Evolutionary conservation across 2,888 invertebrate genomes (phyloP).

Genomic region (Volucella inflata): DNA sequence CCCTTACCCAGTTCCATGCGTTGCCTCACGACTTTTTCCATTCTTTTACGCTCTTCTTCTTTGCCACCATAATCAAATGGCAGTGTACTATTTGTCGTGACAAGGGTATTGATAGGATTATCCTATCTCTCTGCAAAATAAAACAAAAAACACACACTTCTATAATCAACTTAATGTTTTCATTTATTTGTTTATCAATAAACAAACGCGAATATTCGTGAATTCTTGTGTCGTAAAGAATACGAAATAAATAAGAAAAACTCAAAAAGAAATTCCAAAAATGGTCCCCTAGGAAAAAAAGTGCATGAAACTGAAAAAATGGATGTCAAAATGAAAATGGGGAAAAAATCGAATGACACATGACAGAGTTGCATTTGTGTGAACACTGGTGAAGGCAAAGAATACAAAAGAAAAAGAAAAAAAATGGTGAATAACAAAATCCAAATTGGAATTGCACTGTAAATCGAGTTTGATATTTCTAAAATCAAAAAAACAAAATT

Average conservation of each 20-base stretch:
- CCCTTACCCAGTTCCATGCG: slow-evolving; percentile 41
- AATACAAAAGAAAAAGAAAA: slow-evolving; percentile 19
- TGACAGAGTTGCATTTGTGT: slow-evolving; percentile 71
- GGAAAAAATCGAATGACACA: slow-evolving; percentile 67
- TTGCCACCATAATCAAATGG: slow-evolving; percentile 62
- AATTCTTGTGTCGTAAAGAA: not conserved
- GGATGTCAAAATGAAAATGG: slow-evolving; percentile 27
- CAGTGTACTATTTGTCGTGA: slow-evolving; percentile 62
- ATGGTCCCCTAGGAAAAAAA: slow-evolving; percentile 13
- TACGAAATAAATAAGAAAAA: not conserved
- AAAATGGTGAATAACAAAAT: slow-evolving; percentile 53
- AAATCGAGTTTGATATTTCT: not conserved
- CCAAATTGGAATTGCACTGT: slow-evolving; percentile 43
- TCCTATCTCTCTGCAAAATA: slow-evolving; percentile 28
- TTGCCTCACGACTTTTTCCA: slow-evolving; percentile 23
- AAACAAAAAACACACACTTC: slow-evolving; percentile 15
- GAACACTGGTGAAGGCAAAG: slow-evolving; percentile 33
- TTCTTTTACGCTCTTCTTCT: slow-evolving; percentile 38
- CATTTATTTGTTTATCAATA: slow-evolving; percentile 65
- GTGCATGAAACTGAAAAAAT: slow-evolving; percentile 16
- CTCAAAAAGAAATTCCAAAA: too few relatives aligned
- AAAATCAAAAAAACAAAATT: slow-evolving; percentile 21
- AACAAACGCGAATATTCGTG: slow-evolving; percentile 43
- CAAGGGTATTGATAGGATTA: slow-evolving; percentile 60
- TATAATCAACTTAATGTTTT: slow-evolving; percentile 55